Percentiles rank a stretch among this genome's conserved stretches.
Evolutionary conservation across 1,140 invertebrate species (phyloP).

Genomic region (Meloidogyne exigua): DNA sequence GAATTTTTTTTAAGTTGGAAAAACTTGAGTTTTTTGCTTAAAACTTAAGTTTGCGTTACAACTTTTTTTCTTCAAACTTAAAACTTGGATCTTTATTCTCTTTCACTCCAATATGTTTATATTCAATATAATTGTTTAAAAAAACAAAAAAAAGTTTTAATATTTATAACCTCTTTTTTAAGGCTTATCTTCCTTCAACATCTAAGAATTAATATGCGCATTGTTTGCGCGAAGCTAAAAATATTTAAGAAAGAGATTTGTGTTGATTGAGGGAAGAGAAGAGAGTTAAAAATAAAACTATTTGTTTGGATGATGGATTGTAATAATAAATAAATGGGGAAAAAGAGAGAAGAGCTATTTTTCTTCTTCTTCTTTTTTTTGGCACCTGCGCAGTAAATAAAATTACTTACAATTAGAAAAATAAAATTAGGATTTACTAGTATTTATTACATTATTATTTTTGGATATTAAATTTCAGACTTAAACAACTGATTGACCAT

Average conservation of each 20-base stretch:
- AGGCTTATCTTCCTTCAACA: background rate
- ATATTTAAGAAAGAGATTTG: background rate
- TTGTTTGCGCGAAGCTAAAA: conserved; percentile 1
- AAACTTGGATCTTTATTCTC: too few species aligned
- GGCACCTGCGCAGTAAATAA: conserved; percentile 3
- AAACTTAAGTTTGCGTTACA: too few species aligned
- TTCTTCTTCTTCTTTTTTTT: background rate
- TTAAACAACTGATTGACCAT: background rate
- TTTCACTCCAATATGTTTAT: too few species aligned
- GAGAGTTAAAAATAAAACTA: background rate
- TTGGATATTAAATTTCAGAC: background rate
- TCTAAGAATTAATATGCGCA: background rate
- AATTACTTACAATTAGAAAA: background rate
- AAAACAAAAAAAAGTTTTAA: too few species aligned
- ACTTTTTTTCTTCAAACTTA: too few species aligned
- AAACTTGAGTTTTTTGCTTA: too few species aligned
- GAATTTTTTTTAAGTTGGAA: too few species aligned
- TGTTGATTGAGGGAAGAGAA: background rate
- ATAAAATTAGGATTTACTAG: background rate
- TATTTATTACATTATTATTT: too few species aligned
- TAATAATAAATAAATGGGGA: background rate
- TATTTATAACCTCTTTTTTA: background rate
- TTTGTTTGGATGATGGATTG: conserved; percentile 2
- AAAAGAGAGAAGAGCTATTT: background rate
- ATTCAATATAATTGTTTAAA: too few species aligned